phyloP scores from a whole-genome alignment of 2,113 vertebrate species.

The Kryptolebias marmoratus region DNA sequence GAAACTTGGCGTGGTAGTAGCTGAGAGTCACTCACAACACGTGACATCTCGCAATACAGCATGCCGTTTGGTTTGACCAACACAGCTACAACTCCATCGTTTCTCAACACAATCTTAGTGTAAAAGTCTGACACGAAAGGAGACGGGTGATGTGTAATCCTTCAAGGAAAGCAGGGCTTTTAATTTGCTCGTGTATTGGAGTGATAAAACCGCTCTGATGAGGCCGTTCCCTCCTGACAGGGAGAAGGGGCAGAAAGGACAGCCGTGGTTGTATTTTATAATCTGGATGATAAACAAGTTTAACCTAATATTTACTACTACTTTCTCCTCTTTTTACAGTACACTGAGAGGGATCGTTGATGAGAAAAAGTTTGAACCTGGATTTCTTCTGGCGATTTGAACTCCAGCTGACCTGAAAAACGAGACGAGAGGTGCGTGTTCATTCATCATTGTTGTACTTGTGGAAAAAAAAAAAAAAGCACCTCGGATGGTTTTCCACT shows the following conservation, averaged over 20 bases:
- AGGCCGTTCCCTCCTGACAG: conserved; percentile 36
- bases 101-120: no score
- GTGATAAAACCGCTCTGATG: conserved; percentile 65
- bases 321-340: no score
- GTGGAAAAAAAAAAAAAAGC: conserved; percentile 51
- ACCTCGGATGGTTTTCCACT: conserved; percentile 73
- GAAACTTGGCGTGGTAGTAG: no score
- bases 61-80: no score
- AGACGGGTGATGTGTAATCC: no score
- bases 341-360: no score
- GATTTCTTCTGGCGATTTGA: conserved; percentile 50
- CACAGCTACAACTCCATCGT: no score
- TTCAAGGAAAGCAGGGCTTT: no score
- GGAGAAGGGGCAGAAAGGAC: conserved; percentile 41
- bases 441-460: conserved; percentile 65
- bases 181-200: conserved; percentile 70
- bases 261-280: not conserved
- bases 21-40: no score
- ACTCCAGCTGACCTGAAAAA: conserved; percentile 61
- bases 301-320: no score
- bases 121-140: no score
- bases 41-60: no score
- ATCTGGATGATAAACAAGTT: not conserved
- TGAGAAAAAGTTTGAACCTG: conserved; percentile 3
- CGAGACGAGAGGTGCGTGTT: conserved; percentile 41